phyloP scores from a whole-genome alignment of 2,113 vertebrate species.

The Promerops cafer region DNA sequence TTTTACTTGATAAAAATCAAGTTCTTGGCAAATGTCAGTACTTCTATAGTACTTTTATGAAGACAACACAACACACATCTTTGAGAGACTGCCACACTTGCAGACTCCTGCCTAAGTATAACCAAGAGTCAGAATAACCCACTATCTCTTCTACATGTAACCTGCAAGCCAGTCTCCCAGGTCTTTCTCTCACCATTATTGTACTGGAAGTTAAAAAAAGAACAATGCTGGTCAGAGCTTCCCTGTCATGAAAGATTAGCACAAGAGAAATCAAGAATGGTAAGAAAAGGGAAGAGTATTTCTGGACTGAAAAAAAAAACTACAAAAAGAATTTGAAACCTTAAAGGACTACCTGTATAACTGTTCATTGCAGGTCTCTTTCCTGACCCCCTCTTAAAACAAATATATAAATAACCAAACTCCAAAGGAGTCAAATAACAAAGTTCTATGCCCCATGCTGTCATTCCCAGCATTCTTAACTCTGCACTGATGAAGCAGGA shows the following conservation, averaged over 20 bases:
- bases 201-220: neutral
- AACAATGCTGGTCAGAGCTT: neutral
- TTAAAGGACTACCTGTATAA: neutral
- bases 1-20: neutral
- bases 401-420: neutral
- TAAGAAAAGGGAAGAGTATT: neutral
- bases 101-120: neutral
- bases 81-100: rapidly evolving
- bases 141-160: neutral
- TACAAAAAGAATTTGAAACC: neutral
- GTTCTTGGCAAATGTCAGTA: neutral
- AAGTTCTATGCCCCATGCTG: neutral
- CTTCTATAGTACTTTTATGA: neutral
- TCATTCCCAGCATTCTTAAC: neutral
- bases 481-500: neutral
- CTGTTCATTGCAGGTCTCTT: neutral
- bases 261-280: neutral
- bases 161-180: neutral
- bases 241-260: neutral
- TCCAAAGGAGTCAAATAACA: neutral
- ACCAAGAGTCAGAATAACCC: neutral
- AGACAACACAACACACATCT: neutral
- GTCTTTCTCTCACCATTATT: neutral
- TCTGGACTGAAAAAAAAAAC: neutral
- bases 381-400: neutral